Conservation (phyloP, 2,888 invertebrate genomes). For the Hedychridium roseum region DNA sequence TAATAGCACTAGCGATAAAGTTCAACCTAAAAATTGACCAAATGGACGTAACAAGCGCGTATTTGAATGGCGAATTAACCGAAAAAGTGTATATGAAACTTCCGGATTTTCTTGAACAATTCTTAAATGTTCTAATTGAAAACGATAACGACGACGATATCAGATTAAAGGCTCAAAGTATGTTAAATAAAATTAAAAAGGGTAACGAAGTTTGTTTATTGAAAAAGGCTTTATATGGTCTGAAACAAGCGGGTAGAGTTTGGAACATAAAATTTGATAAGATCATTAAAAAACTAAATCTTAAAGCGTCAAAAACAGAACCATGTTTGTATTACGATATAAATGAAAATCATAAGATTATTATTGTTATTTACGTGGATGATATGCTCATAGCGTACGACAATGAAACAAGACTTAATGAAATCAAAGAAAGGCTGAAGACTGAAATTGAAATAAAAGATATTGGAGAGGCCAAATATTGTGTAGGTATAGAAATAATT, state of each 20-base stretch:
- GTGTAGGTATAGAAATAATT: background rate
- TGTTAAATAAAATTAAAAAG: constrained; percentile 2
- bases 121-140: background rate
- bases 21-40: constrained; percentile 18
- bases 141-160: background rate
- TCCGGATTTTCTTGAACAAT: constrained; percentile 1
- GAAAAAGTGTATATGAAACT: constrained; percentile 8
- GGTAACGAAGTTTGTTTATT: constrained; percentile 16
- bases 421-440: background rate
- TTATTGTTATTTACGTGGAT: background rate
- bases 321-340: background rate
- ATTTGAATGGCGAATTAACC: constrained; percentile 18
- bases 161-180: constrained; percentile 1
- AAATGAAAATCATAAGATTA: background rate
- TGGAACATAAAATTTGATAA: constrained; percentile 19
- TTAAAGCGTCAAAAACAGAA: background rate
- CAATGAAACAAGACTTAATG: background rate
- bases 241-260: constrained; percentile 18
- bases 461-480: background rate
- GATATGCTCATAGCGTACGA: background rate
- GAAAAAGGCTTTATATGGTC: constrained; percentile 19
- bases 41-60: constrained; percentile 20
- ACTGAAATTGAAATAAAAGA: background rate
- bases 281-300: background rate
- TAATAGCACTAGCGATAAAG: constrained; percentile 16